phyloP scores from a whole-genome alignment of 2,888 invertebrate species.

The Dendrolimus houi region DNA sequence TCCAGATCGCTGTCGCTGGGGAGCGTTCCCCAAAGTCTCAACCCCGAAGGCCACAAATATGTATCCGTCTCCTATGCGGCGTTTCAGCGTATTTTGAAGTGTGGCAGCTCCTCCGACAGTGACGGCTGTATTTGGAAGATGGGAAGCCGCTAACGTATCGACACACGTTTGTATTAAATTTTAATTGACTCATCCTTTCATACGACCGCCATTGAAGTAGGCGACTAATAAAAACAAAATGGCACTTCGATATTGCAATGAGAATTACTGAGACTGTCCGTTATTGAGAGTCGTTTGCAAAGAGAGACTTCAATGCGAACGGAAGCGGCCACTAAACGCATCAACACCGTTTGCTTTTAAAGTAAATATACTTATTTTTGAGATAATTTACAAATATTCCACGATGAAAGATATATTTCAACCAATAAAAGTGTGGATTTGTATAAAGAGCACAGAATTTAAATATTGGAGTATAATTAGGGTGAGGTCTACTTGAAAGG shows the following conservation, averaged over 20 bases:
- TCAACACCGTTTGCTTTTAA: conserved; percentile 57
- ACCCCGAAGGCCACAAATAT: too few species aligned
- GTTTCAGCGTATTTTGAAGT: too few species aligned
- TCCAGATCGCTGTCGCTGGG: too few species aligned
- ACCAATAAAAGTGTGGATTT: conserved; percentile 10
- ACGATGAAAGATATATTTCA: conserved; percentile 39
- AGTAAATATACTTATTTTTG: conserved; percentile 57
- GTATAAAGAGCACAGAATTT: background rate
- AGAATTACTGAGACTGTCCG: background rate
- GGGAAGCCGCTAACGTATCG: too few species aligned
- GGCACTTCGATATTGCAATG: conserved; percentile 19
- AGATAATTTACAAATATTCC: conserved; percentile 38
- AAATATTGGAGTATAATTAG: background rate
- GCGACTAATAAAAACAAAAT: conserved; percentile 21
- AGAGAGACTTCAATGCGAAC: conserved; percentile 38
- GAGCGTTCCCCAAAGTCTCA: too few species aligned
- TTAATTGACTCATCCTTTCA: background rate
- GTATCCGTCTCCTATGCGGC: too few species aligned
- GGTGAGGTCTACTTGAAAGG: background rate
- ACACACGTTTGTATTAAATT: background rate
- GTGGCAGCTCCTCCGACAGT: too few species aligned
- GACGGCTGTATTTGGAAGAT: too few species aligned
- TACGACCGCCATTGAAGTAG: conserved; percentile 3
- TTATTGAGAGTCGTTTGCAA: conserved; percentile 19
- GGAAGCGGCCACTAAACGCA: conserved; percentile 56